Evolutionary conservation across 2,113 vertebrate genomes (phyloP).

Genomic region (Motacilla tschutschensis): DNA sequence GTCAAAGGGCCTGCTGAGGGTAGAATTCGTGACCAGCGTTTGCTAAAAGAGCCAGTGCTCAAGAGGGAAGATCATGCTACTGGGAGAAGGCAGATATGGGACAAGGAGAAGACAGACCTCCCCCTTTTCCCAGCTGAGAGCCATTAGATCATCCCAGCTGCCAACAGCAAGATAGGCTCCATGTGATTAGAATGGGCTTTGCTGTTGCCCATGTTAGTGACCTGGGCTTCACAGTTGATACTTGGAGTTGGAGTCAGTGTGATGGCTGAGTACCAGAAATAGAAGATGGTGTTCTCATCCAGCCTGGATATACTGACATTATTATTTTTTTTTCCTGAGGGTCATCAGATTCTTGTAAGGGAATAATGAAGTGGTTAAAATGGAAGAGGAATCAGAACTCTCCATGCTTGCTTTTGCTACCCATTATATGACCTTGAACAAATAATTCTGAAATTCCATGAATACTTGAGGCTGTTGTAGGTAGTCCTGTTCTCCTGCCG

Average conservation of each 20-base stretch:
- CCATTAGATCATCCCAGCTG: neutral
- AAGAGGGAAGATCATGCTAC: neutral
- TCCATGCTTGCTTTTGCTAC: neutral
- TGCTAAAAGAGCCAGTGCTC: neutral
- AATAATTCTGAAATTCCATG: neutral
- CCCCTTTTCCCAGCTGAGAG: neutral
- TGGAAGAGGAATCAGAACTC: neutral
- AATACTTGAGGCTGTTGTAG: neutral
- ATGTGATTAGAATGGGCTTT: neutral
- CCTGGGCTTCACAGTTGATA: neutral
- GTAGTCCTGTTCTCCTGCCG: neutral
- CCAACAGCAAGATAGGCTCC: neutral
- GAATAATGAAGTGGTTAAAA: neutral
- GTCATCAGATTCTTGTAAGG: neutral
- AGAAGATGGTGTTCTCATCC: neutral
- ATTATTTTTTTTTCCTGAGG: neutral
- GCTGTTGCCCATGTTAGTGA: neutral
- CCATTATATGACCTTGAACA: neutral
- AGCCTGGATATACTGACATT: neutral
- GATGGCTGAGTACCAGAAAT: neutral
- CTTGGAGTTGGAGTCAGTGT: neutral
- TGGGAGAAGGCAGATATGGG: neutral
- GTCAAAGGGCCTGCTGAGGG: neutral
- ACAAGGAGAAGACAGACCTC: neutral
- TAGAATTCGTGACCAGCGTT: neutral